These are phyloP conservation scores for Rhizoglyphus robini DNA, from an alignment of 1,140 invertebrate genomes.

Conservation along the genomic window DNA sequence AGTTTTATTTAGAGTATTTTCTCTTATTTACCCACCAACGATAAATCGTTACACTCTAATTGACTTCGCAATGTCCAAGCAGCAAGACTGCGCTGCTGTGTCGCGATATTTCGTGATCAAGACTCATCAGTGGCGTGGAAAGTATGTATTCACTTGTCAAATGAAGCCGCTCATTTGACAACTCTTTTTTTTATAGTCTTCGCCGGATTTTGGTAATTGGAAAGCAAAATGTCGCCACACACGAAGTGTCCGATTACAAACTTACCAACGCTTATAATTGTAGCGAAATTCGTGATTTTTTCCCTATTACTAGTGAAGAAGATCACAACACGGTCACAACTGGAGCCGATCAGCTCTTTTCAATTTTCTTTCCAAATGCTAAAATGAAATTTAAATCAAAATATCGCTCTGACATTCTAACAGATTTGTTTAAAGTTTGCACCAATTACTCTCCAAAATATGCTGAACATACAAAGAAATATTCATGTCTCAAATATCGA, in stretches of 20 bases:
- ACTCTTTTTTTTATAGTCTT: not conserved
- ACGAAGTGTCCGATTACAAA: conserved; percentile 10
- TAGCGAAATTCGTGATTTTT: conserved; percentile 13
- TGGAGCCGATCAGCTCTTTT: conserved; percentile 7
- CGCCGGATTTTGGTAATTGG: conserved; percentile 1
- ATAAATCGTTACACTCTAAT: not conserved
- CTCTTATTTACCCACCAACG: not conserved
- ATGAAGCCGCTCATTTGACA: not conserved
- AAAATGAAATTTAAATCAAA: conserved; percentile 93
- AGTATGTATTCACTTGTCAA: conserved; percentile 3
- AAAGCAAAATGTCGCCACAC: not conserved
- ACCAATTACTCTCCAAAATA: conserved; percentile 15
- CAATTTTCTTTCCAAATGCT: not conserved
- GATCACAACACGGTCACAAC: conserved; percentile 4
- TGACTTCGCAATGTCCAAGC: not conserved
- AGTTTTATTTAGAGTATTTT: not conserved
- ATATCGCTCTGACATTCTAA: conserved; percentile 62
- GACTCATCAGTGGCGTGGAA: conserved; percentile 12
- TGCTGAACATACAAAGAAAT: conserved; percentile 38
- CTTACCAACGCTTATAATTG: conserved; percentile 8
- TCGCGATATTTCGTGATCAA: conserved; percentile 13
- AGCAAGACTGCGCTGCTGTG: not conserved
- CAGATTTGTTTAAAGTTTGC: conserved; percentile 9
- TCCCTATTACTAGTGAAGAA: conserved; percentile 5
- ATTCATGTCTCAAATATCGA: conserved; percentile 81